Evolutionary conservation across 2,797 vertebrate species (phyloP).

Genomic region (Anomalospiza imberbis): DNA sequence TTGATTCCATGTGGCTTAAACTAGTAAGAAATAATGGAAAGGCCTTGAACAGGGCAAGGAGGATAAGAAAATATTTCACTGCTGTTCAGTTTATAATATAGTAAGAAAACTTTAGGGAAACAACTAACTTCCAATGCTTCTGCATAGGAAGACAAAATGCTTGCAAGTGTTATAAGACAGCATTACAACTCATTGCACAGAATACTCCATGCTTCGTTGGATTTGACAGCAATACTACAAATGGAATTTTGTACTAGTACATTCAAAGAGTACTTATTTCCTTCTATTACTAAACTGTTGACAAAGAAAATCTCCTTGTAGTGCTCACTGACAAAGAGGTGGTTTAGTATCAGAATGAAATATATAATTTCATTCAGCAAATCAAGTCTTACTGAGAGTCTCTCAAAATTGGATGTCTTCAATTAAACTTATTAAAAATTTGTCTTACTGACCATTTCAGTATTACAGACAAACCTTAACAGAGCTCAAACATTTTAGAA

Average conservation of each 20-base stretch:
- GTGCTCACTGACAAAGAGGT: not conserved
- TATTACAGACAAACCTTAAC: not conserved
- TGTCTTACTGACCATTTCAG: not conserved
- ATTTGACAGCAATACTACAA: not conserved
- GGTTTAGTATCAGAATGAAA: not conserved
- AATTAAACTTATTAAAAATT: not conserved
- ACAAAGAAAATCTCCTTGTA: not conserved
- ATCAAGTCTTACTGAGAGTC: not conserved
- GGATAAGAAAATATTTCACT: not conserved
- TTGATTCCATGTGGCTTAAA: not conserved
- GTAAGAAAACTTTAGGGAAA: not conserved
- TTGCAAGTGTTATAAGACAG: not conserved
- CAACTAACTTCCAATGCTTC: not conserved
- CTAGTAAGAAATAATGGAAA: not conserved
- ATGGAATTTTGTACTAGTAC: not conserved
- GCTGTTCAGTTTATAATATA: not conserved
- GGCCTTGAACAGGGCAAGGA: not conserved
- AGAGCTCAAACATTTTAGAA: not conserved
- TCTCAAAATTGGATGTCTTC: not conserved
- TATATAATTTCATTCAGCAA: not conserved
- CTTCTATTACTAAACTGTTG: not conserved
- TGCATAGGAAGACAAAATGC: not conserved
- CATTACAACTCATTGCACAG: not conserved
- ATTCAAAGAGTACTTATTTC: not conserved
- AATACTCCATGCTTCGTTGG: accelerated